Conservation (phyloP, 2,888 invertebrate genomes). For the Incurvaria masculella region DNA sequence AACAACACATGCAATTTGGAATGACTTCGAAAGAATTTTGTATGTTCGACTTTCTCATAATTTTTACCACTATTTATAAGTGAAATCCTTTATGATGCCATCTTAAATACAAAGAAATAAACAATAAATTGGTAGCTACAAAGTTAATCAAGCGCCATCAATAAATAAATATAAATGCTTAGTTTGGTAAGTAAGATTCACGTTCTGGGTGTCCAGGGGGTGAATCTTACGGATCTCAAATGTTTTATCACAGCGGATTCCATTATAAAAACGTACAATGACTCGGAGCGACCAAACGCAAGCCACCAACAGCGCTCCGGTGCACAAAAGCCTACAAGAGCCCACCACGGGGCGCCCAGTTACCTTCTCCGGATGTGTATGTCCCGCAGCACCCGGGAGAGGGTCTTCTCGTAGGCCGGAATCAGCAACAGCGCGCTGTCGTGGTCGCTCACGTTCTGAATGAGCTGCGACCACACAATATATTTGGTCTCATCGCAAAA, state of each 20-base stretch:
- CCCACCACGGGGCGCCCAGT: conserved; percentile 19
- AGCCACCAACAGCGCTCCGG: conserved; percentile 23
- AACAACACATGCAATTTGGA: too few relatives aligned
- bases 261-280: conserved; percentile 17
- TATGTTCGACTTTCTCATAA: too few relatives aligned
- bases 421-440: conserved; percentile 70
- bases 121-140: too few relatives aligned
- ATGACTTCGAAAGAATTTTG: too few relatives aligned
- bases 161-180: too few relatives aligned
- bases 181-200: not conserved
- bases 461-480: conserved; percentile 56
- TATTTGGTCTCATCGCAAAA: not conserved
- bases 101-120: too few relatives aligned
- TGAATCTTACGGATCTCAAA: not conserved
- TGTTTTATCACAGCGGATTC: not conserved
- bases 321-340: conserved; percentile 10
- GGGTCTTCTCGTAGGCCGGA: conserved; percentile 79
- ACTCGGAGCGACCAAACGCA: too few relatives aligned
- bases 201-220: not conserved
- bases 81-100: too few relatives aligned
- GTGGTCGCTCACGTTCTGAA: conserved; percentile 75
- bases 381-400: conserved; percentile 78
- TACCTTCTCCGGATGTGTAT: conserved; percentile 83
- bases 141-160: too few relatives aligned
- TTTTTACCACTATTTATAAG: too few relatives aligned